Conservation (phyloP, 2,888 invertebrate species). For the Tyria jacobaeae region DNA sequence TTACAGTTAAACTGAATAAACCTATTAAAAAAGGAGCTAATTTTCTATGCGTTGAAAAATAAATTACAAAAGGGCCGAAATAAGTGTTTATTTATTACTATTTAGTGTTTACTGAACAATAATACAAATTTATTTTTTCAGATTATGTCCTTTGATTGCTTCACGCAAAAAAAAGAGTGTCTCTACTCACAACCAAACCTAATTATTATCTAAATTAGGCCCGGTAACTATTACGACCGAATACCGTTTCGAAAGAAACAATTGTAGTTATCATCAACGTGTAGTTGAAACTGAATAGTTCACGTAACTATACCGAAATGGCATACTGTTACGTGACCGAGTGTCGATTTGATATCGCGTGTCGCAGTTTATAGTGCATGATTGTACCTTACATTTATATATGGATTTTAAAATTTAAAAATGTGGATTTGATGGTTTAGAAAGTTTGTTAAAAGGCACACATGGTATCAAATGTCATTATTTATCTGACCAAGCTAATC, state of each 20-base stretch:
- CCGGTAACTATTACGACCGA: conserved; percentile 32
- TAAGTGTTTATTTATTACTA: not conserved
- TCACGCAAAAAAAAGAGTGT: conserved; percentile 7
- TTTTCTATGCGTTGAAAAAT: too few species aligned
- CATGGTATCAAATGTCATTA: not conserved
- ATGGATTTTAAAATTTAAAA: conserved; percentile 12
- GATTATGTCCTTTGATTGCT: conserved; percentile 5
- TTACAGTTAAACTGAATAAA: too few species aligned
- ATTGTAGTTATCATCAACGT: conserved; percentile 40
- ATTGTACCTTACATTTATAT: conserved; percentile 2
- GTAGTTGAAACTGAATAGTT: conserved; percentile 36
- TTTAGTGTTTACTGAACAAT: not conserved
- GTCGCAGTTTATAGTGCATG: conserved; percentile 24
- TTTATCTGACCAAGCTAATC: not conserved
- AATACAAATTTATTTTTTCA: too few species aligned
- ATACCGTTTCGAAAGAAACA: conserved; percentile 44
- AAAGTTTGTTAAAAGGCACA: conserved; percentile 19
- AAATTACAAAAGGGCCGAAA: not conserved
- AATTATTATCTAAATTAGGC: conserved; percentile 46
- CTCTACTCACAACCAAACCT: conserved; percentile 20
- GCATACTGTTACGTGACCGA: conserved; percentile 41
- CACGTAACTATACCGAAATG: conserved; percentile 40
- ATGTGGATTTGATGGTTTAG: conserved; percentile 16
- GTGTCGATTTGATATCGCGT: conserved; percentile 44
- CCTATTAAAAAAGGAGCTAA: too few species aligned